A percentile compares a stretch with the other conserved stretches of the same genome.
Evolutionary conservation across 2,113 vertebrate genomes (phyloP).

Genomic region (Chamaetylas fuelleborni): DNA sequence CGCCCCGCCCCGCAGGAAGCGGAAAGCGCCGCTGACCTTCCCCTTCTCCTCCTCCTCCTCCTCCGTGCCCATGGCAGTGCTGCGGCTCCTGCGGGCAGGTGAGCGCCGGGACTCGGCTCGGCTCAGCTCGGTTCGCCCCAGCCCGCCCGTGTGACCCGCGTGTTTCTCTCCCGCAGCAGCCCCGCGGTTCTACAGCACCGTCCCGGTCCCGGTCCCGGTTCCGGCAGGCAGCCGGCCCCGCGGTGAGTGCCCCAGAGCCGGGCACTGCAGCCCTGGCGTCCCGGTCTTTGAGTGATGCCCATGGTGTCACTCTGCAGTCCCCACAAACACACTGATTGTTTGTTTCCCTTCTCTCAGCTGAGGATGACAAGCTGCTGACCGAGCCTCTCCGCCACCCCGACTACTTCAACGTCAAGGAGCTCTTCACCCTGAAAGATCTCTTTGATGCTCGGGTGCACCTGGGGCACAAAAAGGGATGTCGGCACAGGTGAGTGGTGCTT

Average conservation of each 20-base stretch:
- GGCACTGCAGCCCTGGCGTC: background rate
- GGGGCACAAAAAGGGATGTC: slow-evolving; percentile 91
- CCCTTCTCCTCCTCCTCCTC: background rate
- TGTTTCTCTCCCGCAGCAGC: background rate
- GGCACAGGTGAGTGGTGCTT: slow-evolving; percentile 80
- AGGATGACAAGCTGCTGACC: slow-evolving; percentile 58
- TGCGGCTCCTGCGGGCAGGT: slow-evolving; percentile 47
- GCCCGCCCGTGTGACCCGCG: background rate
- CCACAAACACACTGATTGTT: fast-evolving
- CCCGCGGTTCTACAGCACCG: slow-evolving; percentile 13
- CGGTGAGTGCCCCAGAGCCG: background rate
- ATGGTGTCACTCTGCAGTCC: background rate
- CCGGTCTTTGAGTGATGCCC: fast-evolving
- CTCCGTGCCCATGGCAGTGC: background rate
- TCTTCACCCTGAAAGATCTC: slow-evolving; percentile 85
- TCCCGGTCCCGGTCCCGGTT: background rate
- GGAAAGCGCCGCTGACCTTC: slow-evolving; percentile 15
- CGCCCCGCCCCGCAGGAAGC: background rate
- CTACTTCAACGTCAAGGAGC: slow-evolving; percentile 87
- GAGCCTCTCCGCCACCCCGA: slow-evolving; percentile 82
- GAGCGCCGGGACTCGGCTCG: background rate
- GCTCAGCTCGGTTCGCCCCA: background rate
- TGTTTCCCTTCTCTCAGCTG: background rate
- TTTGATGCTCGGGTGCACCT: slow-evolving; percentile 92
- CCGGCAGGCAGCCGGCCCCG: background rate